Evolutionary conservation across 2,113 vertebrate species (phyloP), one percentile per base, ranked within the genome.

Genomic region (Morphnarchus princeps): DNA sequence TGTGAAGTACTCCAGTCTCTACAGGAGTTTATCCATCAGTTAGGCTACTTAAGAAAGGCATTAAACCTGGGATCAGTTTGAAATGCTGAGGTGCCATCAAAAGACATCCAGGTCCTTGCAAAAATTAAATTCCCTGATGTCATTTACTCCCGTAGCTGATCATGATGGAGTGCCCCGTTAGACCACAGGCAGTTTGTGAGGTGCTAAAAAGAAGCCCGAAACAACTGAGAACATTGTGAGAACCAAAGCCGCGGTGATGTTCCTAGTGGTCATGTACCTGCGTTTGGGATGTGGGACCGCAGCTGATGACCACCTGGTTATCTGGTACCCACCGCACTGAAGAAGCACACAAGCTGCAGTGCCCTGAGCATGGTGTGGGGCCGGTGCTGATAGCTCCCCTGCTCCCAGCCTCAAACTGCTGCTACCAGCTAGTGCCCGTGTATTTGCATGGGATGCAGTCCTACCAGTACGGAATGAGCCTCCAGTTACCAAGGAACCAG

Each of bases 351-450:
- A 57, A 16, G 36, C 49, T 47, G 54, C 54, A 15, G 59, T 32
- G 59, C 17, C 40, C 59, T 10, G 19, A 31, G 45, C 40, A 22
- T 0, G 4, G 13, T 6, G 22, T 5, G 1, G 67, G 66, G 91
- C n/a, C 0, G 0, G 9, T 50, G 43, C 52, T 42, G 59, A 6
- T 28, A 69, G 31, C 24, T 1, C 0, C 34, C 19, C 61, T 47
- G 54, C 31, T 58, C 16, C 40, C 47, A 67, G 73, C n/a, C n/a
- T 42, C 80, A 67, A 21, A 42, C 40, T 8, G 5, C 32, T 66
- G 45, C 67, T 55, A 12, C 67, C 40, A 43, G 47, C 15, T 43
- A 7, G 10, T 18, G 20, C 32, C 32, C 3, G 0, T 47, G 22
- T 21, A 9, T 65, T 28, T 77, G 31, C 18, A 12, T 6, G 17